Conservation (phyloP, 92 coral and sea anemone genomes). For the Plumapathes pennacea region DNA sequence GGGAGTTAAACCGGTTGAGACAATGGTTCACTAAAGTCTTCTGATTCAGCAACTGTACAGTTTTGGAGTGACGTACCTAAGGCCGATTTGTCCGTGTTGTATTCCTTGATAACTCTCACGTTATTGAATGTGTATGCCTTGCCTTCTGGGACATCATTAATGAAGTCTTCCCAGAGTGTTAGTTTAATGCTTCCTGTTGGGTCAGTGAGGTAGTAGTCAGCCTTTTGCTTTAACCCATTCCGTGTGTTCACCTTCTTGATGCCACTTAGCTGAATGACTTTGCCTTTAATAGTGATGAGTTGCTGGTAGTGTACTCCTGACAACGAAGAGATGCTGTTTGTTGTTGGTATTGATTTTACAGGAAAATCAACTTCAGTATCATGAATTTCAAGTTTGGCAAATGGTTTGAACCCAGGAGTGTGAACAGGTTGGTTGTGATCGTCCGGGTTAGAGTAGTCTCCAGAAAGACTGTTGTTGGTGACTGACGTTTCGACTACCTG, state of each 20-base stretch:
- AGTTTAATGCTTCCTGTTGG: slow-evolving; percentile 29
- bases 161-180: slow-evolving; percentile 43
- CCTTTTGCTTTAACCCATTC: slow-evolving; percentile 25
- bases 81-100: slow-evolving; percentile 34
- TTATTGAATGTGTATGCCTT: slow-evolving; percentile 43
- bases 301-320: slow-evolving; percentile 39
- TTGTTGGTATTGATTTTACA: slow-evolving; percentile 29
- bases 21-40: slow-evolving; percentile 26
- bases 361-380: slow-evolving; percentile 25
- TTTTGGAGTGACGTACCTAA: slow-evolving; percentile 30
- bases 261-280: slow-evolving; percentile 27
- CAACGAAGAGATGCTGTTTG: slow-evolving; percentile 39
- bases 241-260: slow-evolving; percentile 8
- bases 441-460: too few relatives aligned
- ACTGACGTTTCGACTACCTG: too few relatives aligned
- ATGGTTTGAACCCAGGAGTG: too few relatives aligned
- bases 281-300: slow-evolving; percentile 34
- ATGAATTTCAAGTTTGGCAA: slow-evolving; percentile 19
- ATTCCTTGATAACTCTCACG: slow-evolving; percentile 29
- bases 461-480: too few relatives aligned
- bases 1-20: slow-evolving; percentile 33
- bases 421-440: too few relatives aligned
- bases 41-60: slow-evolving; percentile 11
- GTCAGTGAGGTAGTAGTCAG: slow-evolving; percentile 38
- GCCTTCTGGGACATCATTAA: slow-evolving; percentile 40